phyloP scores from a whole-genome alignment of 2,113 vertebrate species.

The Thalassarche chlororhynchos region DNA sequence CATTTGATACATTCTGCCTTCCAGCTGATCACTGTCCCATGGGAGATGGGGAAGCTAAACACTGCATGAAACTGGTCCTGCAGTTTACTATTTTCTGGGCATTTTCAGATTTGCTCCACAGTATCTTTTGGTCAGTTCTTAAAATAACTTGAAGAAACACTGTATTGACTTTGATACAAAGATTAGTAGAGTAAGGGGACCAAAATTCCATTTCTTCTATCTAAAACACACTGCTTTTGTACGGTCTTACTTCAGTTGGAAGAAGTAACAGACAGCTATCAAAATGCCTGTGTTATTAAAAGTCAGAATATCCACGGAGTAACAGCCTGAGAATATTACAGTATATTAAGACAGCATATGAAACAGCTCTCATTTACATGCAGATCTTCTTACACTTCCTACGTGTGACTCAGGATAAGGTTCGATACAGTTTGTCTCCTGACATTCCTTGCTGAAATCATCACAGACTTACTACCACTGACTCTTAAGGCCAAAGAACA shows the following conservation, averaged over 20 bases:
- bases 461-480: not conserved
- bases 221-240: not conserved
- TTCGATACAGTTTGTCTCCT: not conserved
- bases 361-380: not conserved
- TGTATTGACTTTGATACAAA: not conserved
- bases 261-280: not conserved
- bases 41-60: not conserved
- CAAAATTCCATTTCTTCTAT: not conserved
- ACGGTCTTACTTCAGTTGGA: not conserved
- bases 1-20: not conserved
- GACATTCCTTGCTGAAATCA: not conserved
- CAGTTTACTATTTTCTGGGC: not conserved
- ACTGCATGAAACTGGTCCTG: not conserved
- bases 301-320: not conserved
- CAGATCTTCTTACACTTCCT: constrained; percentile 2
- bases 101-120: not conserved
- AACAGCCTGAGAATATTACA: not conserved
- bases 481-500: not conserved
- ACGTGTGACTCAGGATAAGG: not conserved
- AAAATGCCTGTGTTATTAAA: not conserved
- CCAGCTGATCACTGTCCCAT: not conserved
- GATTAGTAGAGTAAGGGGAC: not conserved
- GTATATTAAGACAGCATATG: not conserved
- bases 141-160: not conserved
- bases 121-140: not conserved